phyloP scores from a whole-genome alignment of 2,797 vertebrate species.

The Diceros bicornis region DNA sequence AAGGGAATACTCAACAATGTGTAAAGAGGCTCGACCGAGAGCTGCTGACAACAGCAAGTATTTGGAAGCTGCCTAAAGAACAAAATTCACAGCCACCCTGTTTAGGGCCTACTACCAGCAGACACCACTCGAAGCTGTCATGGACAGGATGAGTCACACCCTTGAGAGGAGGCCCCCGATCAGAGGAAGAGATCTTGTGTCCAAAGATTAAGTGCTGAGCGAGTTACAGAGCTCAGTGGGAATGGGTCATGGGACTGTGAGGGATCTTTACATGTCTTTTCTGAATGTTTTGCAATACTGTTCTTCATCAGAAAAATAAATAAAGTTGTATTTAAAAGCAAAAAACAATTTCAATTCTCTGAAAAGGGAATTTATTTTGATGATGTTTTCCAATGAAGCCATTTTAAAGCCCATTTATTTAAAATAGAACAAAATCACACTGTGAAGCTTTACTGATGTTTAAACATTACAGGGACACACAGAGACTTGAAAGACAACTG shows the following conservation, averaged over 20 bases:
- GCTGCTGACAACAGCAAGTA: background rate
- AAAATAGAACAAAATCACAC: conserved; percentile 33
- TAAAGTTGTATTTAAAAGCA: background rate
- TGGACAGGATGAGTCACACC: background rate
- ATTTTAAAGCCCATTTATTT: background rate
- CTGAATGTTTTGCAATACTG: background rate
- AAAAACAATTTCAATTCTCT: background rate
- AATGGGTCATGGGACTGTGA: background rate
- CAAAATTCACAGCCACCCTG: background rate
- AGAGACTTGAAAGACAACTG: background rate
- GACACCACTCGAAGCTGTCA: background rate
- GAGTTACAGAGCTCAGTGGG: background rate
- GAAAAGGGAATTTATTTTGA: conserved; percentile 27
- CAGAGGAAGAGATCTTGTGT: background rate
- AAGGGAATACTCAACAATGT: background rate
- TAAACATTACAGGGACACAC: background rate
- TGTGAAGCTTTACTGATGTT: background rate
- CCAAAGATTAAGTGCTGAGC: background rate
- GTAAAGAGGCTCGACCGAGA: background rate
- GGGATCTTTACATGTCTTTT: background rate
- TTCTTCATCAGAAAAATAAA: background rate
- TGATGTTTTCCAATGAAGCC: background rate
- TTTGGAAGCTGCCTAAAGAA: background rate
- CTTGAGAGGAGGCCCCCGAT: background rate
- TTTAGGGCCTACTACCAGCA: background rate